A percentile compares a stretch with the other conserved stretches of the same genome.
Conservation (phyloP, 2,113 vertebrate species). For the Opisthocomus hoazin region DNA sequence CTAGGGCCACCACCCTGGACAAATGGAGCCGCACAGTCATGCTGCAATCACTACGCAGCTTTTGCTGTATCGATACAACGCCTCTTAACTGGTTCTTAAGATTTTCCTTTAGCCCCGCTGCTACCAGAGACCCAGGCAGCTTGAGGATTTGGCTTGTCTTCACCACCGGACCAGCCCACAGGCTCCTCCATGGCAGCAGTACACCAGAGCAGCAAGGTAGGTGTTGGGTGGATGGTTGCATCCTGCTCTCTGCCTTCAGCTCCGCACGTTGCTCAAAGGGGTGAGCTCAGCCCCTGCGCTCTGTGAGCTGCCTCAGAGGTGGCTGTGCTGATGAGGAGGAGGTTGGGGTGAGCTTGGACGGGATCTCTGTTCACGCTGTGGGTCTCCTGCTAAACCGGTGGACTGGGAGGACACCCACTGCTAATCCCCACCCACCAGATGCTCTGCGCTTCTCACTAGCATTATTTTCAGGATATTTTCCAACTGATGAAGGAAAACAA, state of each 20-base stretch:
- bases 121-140: neutral
- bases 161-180: neutral
- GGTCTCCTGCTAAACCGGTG: neutral
- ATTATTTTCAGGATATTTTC: slow-evolving; percentile 36
- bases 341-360: neutral
- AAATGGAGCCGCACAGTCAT: fast-evolving
- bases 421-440: slow-evolving; percentile 32
- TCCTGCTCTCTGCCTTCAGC: neutral
- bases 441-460: slow-evolving; percentile 1
- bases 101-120: neutral
- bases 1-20: neutral
- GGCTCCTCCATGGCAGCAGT: neutral
- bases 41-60: neutral
- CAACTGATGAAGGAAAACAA: slow-evolving; percentile 52
- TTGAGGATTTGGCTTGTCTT: neutral
- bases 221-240: neutral
- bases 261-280: neutral
- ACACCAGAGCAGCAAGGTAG: neutral
- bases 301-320: neutral
- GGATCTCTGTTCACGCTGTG: neutral
- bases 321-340: neutral
- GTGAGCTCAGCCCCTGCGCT: neutral
- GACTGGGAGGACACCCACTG: neutral
- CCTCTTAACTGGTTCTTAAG: neutral
- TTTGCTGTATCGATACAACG: neutral